These are phyloP conservation scores for Diachasma alloeum DNA, from an alignment of 1,140 invertebrate genomes.

Conservation along the genomic window DNA sequence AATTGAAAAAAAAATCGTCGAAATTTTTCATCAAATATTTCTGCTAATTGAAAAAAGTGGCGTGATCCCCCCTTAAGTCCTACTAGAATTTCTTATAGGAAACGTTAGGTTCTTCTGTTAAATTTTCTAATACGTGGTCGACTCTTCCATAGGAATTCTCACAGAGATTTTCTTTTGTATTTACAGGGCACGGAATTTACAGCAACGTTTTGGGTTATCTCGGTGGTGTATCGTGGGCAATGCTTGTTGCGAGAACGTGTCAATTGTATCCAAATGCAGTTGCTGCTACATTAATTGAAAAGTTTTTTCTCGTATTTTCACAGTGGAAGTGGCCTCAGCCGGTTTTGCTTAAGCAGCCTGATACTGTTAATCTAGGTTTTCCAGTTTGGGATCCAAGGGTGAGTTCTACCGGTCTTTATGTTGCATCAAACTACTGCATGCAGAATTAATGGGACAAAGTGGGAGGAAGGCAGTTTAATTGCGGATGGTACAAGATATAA, in stretches of 20 bases:
- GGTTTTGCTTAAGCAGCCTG: constrained; percentile 92
- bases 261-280: constrained; percentile 98
- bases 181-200: constrained; percentile 92
- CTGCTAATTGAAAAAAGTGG: too few species aligned
- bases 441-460: too few species aligned
- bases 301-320: constrained; percentile 98
- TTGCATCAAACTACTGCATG: too few species aligned
- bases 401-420: constrained; percentile 48
- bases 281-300: constrained; percentile 93
- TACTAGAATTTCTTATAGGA: too few species aligned
- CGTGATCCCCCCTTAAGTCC: too few species aligned
- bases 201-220: constrained; percentile 98
- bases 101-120: too few species aligned
- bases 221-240: constrained; percentile 99
- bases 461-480: too few species aligned
- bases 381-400: constrained; percentile 95
- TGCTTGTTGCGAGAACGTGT: constrained; percentile 97
- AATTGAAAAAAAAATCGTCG: too few species aligned
- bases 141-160: neutral
- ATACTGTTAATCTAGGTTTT: constrained; percentile 87
- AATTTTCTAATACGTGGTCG: too few species aligned
- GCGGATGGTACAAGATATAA: too few species aligned
- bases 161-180: constrained; percentile 38
- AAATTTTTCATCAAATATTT: too few species aligned
- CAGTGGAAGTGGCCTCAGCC: constrained; percentile 99